Percentiles rank a stretch among this genome's conserved stretches.
These are phyloP conservation scores for Caradrina clavipalpis DNA, from an alignment of 2,888 invertebrate genomes.

Conservation along the genomic window DNA sequence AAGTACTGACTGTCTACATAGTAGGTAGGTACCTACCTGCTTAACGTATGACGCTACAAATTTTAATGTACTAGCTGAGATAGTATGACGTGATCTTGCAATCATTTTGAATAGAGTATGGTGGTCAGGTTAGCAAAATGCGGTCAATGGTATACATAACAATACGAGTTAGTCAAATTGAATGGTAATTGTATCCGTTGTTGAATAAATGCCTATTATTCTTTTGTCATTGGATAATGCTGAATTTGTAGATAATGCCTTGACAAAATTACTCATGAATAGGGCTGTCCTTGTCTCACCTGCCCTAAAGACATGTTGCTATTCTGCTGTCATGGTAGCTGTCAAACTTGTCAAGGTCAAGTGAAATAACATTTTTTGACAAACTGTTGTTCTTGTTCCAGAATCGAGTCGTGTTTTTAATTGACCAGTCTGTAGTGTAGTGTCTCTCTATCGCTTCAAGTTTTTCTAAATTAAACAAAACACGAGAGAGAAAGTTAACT, in stretches of 20 bases:
- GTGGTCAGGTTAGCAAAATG: too few relatives aligned
- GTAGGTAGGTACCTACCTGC: too few relatives aligned
- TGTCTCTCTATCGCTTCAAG: not conserved
- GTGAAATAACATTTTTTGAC: constrained; percentile 46
- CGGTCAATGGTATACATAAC: too few relatives aligned
- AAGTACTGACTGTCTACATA: too few relatives aligned
- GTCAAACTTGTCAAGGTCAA: constrained; percentile 58
- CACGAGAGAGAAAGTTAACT: not conserved
- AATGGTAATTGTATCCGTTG: constrained; percentile 11
- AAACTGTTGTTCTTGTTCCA: not conserved
- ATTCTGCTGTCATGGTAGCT: constrained; percentile 30
- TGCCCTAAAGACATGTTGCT: not conserved
- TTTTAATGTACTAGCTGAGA: too few relatives aligned
- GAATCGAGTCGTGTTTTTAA: not conserved
- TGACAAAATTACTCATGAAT: constrained; percentile 5
- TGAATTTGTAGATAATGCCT: constrained; percentile 23
- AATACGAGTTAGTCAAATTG: too few relatives aligned
- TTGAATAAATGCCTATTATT: not conserved
- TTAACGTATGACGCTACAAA: too few relatives aligned
- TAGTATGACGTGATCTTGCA: too few relatives aligned
- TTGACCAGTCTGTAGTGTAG: not conserved
- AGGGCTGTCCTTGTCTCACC: constrained; percentile 33
- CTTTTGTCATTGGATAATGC: constrained; percentile 27
- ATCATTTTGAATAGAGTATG: too few relatives aligned
- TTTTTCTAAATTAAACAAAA: constrained; percentile 9